Percentiles rank a stretch among this genome's conserved stretches.
These are phyloP conservation scores for Crepidodera aurea DNA, from an alignment of 2,888 invertebrate species.

Conservation along the genomic window DNA sequence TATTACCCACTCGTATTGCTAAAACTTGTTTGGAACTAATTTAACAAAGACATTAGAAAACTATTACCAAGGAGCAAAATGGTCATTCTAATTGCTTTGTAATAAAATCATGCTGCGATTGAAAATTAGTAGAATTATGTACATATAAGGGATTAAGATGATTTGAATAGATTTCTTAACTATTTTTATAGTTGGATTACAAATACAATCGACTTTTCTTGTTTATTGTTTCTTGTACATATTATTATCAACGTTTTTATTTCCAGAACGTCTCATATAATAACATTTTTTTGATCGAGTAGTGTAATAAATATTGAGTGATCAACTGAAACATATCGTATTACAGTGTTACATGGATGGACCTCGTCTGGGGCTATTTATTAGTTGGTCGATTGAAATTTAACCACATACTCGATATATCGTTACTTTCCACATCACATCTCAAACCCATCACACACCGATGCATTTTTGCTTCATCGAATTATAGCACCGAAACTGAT, in stretches of 20 bases:
- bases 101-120: background rate
- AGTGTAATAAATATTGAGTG: too few species aligned
- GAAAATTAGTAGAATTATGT: background rate
- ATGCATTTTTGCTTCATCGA: constrained; percentile 18
- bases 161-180: too few species aligned
- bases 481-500: constrained; percentile 5
- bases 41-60: constrained; percentile 6
- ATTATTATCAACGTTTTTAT: too few species aligned
- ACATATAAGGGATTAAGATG: too few species aligned
- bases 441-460: constrained; percentile 22
- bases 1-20: constrained; percentile 9
- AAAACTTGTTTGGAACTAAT: constrained; percentile 18
- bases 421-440: constrained; percentile 25
- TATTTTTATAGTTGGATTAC: too few species aligned
- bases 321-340: background rate
- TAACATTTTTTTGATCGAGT: too few species aligned
- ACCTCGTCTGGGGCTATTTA: constrained; percentile 5
- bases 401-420: constrained; percentile 15
- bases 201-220: too few species aligned
- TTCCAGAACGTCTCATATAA: too few species aligned
- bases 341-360: background rate
- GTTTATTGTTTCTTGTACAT: too few species aligned
- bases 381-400: constrained; percentile 19
- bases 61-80: background rate
- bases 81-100: constrained; percentile 1